Base-by-base conservation (phyloP, 1,140 invertebrate genomes). In the Hylaeus volcanicus region DNA sequence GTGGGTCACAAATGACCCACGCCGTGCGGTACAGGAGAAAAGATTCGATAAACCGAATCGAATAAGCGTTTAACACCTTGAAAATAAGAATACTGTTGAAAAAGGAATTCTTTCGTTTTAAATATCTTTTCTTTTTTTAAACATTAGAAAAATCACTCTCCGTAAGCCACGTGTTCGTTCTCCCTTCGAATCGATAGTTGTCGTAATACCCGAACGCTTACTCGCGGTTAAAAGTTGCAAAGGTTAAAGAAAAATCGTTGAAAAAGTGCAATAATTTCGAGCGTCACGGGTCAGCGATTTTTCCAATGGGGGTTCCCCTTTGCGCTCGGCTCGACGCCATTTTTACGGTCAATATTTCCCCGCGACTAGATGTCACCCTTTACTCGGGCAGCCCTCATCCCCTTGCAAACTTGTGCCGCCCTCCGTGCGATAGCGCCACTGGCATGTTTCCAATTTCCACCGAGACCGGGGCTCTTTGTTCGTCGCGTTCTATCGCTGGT, bases 261-360 rank as follows among this genome's bases (percentile, higher is more conserved):
- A 3, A 9, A 39, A 14, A 26, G 2, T 26, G 5, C 6, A 14
- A 15, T 15, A 77, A 39, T 70, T 70, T 70, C 15, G 26, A 60
- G 12, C 0, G 15, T 6, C n/a, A 69, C 64, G 43, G 41, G 15
- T 70, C 43, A 12, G 14, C 68, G n/a, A 64, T 63, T 8, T 3
- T 43, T 43, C 11, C 39, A 26, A 79, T 64, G 11, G 81, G 45
- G 61, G 80, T 85, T 53, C 63, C 64, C 15, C 15, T 26, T 88
- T 84, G 53, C 63, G 55, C 88, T 88, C 74, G 71, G 87, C 76
- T 89, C 89, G 89, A 89, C 92, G 91, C 91, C 89, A 85, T 88
- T 92, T 89, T 88, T 88, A 85, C 88, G 91, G 91, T 92, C 92
- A 93, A 92, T 93, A 91, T 88, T 86, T 70, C 60, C 58, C 70